A percentile compares a stretch with the other conserved stretches of the same genome.
These are phyloP conservation scores for Gila orcuttii DNA, from an alignment of 2,113 vertebrate genomes.

Conservation along the genomic window DNA sequence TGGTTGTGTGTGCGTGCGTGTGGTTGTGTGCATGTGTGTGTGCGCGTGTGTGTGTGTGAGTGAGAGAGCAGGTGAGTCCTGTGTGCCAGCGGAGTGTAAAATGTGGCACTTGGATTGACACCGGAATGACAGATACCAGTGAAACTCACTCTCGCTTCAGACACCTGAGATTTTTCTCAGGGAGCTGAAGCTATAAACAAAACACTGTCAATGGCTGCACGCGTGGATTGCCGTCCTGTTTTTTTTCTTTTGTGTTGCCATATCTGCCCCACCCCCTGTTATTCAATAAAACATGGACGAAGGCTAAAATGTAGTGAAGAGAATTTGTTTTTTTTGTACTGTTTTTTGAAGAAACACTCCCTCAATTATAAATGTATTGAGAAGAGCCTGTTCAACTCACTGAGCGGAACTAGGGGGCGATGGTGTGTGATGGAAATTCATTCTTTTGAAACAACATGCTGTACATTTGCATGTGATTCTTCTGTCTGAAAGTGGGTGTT, in stretches of 20 bases:
- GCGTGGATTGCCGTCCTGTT: constrained; percentile 59
- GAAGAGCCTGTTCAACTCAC: constrained; percentile 69
- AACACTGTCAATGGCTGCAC: constrained; percentile 68
- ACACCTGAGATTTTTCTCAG: constrained; percentile 68
- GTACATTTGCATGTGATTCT: constrained; percentile 69
- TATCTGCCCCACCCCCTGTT: constrained; percentile 31
- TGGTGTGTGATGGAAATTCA: constrained; percentile 75
- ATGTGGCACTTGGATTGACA: constrained; percentile 77
- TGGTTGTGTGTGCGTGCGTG: constrained; percentile 28
- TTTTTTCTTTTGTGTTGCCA: constrained; percentile 21
- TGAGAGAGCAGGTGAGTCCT: constrained; percentile 67
- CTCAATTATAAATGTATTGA: constrained; percentile 77
- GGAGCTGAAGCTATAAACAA: constrained; percentile 65
- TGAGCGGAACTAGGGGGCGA: constrained; percentile 68
- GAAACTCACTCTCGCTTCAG: constrained; percentile 78
- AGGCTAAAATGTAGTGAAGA: constrained; percentile 65
- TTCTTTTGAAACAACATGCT: constrained; percentile 71
- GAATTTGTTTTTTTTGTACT: constrained; percentile 61
- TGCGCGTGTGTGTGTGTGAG: constrained; percentile 61
- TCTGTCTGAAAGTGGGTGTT: constrained; percentile 60
- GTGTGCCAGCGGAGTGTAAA: constrained; percentile 82
- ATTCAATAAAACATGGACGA: constrained; percentile 47
- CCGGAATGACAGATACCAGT: constrained; percentile 79
- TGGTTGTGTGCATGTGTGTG: constrained; percentile 54
- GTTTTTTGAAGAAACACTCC: constrained; percentile 69